Conservation (phyloP, 2,797 vertebrate genomes). For the Darevskia nairensis region DNA sequence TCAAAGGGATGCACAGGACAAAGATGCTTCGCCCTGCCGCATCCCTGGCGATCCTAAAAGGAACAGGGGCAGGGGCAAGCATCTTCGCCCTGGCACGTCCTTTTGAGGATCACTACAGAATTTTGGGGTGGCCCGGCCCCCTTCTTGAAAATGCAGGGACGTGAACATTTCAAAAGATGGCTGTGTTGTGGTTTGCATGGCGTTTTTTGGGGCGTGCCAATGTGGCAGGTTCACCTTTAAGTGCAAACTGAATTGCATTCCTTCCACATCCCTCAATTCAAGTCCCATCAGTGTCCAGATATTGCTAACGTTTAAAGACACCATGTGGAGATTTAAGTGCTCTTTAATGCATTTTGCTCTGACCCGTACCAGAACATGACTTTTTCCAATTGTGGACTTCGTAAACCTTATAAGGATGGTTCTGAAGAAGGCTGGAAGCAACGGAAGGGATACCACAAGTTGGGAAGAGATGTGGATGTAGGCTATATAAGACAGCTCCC, state of each 20-base stretch:
- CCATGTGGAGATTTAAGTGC: not conserved
- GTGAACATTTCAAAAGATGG: too few species aligned
- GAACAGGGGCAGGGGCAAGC: not conserved
- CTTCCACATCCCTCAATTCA: too few species aligned
- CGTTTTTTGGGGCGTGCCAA: too few species aligned
- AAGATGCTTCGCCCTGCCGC: too few species aligned
- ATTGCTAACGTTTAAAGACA: not conserved
- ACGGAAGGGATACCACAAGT: not conserved
- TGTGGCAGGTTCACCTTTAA: too few species aligned
- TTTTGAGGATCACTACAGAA: not conserved
- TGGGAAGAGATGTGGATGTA: not conserved
- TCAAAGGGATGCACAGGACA: too few species aligned
- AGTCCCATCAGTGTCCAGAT: not conserved
- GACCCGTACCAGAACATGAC: not conserved
- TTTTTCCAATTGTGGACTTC: not conserved
- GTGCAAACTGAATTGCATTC: too few species aligned
- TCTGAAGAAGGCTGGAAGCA: not conserved
- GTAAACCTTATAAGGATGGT: not conserved
- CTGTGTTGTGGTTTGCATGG: too few species aligned
- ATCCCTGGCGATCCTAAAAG: too few species aligned
- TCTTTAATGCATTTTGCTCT: not conserved
- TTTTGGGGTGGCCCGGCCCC: not conserved
- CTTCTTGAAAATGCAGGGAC: not conserved
- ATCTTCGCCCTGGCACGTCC: not conserved
- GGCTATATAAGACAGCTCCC: not conserved